Evolutionary conservation across 2,113 vertebrate species (phyloP).

Genomic region (human): GRCh38 chr9:124376501-124377000

Average conservation of each 20-base stretch:
- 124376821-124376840: background rate
- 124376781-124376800: background rate
- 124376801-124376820: background rate
- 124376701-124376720: background rate
- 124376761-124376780: background rate
- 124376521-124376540: background rate
- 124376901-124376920: background rate
- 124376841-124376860: background rate
- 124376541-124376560: background rate
- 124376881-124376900: slow-evolving; percentile 30
- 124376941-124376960: background rate
- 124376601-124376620: background rate
- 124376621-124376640: background rate
- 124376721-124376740: background rate
- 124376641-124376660: background rate
- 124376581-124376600: background rate
- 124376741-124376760: background rate
- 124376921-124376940: slow-evolving; percentile 14
- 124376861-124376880: background rate
- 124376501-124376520: background rate
- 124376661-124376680: background rate
- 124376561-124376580: background rate
- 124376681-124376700: background rate
- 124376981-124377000: background rate
- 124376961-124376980: background rate